Evolutionary conservation across 2,888 invertebrate genomes (phyloP).

Genomic region (Rhabditophanes sp.): DNA sequence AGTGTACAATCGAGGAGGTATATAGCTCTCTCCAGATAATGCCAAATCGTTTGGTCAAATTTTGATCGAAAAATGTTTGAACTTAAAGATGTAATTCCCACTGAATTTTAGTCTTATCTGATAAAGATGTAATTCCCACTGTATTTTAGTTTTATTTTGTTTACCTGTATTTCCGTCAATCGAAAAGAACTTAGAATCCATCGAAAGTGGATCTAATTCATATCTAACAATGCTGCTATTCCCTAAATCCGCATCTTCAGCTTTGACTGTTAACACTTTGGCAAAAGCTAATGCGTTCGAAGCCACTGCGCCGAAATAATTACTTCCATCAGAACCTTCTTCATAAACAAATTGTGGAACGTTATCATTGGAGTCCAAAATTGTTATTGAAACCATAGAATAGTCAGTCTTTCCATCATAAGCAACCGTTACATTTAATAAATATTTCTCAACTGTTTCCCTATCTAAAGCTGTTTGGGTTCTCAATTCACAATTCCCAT

Average conservation of each 20-base stretch:
- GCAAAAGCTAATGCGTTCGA: conserved; percentile 25
- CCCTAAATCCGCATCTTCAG: conserved; percentile 69
- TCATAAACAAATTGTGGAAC: conserved; percentile 63
- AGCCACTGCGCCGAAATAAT: conserved; percentile 36
- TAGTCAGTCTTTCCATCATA: conserved; percentile 32
- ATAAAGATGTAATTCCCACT: background rate
- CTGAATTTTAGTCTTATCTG: background rate
- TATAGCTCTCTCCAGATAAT: too few relatives aligned
- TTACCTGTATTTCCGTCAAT: conserved; percentile 22
- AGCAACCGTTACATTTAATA: conserved; percentile 38
- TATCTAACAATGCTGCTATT: conserved; percentile 68
- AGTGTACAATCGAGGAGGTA: too few relatives aligned
- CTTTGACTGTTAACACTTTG: conserved; percentile 46
- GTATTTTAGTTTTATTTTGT: too few relatives aligned
- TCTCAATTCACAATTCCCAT: conserved; percentile 33
- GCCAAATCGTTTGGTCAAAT: too few relatives aligned
- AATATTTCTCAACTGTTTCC: conserved; percentile 37
- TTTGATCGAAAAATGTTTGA: too few relatives aligned
- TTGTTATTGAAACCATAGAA: conserved; percentile 28
- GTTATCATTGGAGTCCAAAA: conserved; percentile 76
- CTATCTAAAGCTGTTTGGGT: conserved; percentile 37
- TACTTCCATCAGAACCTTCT: conserved; percentile 1
- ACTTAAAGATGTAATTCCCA: too few relatives aligned
- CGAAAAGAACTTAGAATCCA: conserved; percentile 36
- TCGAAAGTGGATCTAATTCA: conserved; percentile 48